phyloP scores from a whole-genome alignment of 2,797 vertebrate genomes.

The Eremophila alpestris region DNA sequence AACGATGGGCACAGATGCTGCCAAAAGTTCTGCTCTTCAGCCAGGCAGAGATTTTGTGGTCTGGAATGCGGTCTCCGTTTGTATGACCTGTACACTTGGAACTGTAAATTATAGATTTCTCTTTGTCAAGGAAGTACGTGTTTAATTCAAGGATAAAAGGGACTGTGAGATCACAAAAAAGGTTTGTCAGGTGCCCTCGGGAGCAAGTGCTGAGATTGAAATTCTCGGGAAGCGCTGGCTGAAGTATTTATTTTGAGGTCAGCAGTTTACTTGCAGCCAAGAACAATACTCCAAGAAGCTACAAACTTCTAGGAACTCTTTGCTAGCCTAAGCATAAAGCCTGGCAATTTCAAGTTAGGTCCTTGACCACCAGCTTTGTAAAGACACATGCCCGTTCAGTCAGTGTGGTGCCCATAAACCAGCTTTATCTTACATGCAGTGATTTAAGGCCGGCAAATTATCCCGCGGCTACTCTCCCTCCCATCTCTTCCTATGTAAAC shows the following conservation, averaged over 20 bases:
- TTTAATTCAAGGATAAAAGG: conserved; percentile 21
- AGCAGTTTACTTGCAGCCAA: not conserved
- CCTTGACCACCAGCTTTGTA: not conserved
- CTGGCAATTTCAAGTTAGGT: not conserved
- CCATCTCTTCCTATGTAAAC: not conserved
- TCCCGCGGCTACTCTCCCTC: not conserved
- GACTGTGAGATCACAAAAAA: not conserved
- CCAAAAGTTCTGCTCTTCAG: conserved; percentile 1
- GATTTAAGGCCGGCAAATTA: conserved; percentile 1
- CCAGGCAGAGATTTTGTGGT: not conserved
- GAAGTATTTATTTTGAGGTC: not conserved
- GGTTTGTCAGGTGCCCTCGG: not conserved
- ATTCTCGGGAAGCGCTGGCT: not conserved
- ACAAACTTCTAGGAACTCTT: not conserved
- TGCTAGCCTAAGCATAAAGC: not conserved
- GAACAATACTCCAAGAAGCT: not conserved
- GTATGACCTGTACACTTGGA: not conserved
- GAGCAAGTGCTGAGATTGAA: not conserved
- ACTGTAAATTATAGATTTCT: not conserved
- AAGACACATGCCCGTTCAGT: not conserved
- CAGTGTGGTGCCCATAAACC: not conserved
- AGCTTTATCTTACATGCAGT: not conserved
- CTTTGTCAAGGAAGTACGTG: not conserved
- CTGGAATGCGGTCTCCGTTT: not conserved
- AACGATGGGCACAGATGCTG: not conserved